Conservation (phyloP, 2,113 vertebrate genomes). For the Rhombomys opimus region DNA sequence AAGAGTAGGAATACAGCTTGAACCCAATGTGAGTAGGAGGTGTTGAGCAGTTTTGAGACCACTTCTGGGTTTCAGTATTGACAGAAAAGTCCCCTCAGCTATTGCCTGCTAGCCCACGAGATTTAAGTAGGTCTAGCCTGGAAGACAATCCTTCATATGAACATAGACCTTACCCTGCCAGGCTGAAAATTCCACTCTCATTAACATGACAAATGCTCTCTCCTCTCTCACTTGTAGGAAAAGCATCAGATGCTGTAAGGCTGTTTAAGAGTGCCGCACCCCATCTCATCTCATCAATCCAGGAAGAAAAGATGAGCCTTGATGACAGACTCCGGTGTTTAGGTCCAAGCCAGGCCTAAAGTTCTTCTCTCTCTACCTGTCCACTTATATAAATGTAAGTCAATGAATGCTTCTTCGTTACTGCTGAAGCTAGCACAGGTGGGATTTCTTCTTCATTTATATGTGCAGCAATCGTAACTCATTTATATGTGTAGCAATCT, state of each 20-base stretch:
- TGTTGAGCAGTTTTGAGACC: neutral
- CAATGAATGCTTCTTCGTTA: neutral
- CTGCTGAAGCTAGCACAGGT: neutral
- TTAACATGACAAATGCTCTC: neutral
- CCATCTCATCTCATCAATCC: neutral
- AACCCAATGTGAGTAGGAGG: neutral
- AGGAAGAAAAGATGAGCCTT: neutral
- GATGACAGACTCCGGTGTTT: neutral
- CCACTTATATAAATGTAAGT: neutral
- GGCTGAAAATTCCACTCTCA: neutral
- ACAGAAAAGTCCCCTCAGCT: neutral
- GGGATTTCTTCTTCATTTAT: conserved; percentile 7
- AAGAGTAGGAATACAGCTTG: neutral
- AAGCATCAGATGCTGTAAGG: neutral
- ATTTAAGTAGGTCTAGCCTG: neutral
- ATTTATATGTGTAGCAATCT: neutral
- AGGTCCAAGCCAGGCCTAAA: neutral
- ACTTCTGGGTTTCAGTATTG: neutral
- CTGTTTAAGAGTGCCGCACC: neutral
- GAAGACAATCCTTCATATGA: neutral
- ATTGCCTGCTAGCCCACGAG: neutral
- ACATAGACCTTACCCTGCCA: neutral
- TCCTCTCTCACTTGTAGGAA: neutral
- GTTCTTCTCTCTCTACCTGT: neutral
- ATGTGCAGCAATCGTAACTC: neutral